Percentiles rank a stretch among this genome's conserved stretches.
These are phyloP conservation scores for Xiphydria camelus DNA, from an alignment of 2,888 invertebrate species.

Conservation along the genomic window DNA sequence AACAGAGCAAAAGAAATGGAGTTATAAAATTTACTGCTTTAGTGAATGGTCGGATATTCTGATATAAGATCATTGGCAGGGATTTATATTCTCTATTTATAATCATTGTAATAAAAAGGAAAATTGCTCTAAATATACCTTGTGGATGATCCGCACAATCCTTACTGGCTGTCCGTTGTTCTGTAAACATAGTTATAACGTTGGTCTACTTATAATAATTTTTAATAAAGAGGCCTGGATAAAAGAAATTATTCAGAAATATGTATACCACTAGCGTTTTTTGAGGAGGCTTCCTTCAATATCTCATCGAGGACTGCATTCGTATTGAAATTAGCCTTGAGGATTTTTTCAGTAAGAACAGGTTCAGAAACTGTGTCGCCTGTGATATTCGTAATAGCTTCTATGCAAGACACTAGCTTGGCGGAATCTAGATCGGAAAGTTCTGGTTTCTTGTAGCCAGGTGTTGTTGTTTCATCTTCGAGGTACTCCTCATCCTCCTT, in stretches of 20 bases:
- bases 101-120: no score
- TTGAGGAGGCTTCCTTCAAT: conserved; percentile 61
- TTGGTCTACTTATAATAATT: no score
- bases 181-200: no score
- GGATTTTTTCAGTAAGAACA: conserved; percentile 71
- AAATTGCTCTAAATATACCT: conserved; percentile 44
- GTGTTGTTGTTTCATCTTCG: conserved; percentile 46
- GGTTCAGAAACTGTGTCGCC: conserved; percentile 77
- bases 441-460: conserved; percentile 57
- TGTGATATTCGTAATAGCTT: conserved; percentile 77
- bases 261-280: conserved; percentile 37
- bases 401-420: conserved; percentile 80
- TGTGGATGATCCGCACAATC: conserved; percentile 27
- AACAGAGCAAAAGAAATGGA: conserved; percentile 35
- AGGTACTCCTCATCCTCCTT: conserved; percentile 72
- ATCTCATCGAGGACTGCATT: conserved; percentile 75
- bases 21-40: conserved; percentile 3
- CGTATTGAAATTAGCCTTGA: conserved; percentile 73
- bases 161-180: conserved; percentile 17
- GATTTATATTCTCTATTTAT: no score
- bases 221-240: no score
- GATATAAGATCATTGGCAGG: no score
- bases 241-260: conserved; percentile 20
- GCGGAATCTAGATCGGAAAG: conserved; percentile 72
- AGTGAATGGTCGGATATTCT: conserved; percentile 2